Evolutionary conservation across 2,113 vertebrate genomes (phyloP).

Genomic region (Xenopus borealis): DNA sequence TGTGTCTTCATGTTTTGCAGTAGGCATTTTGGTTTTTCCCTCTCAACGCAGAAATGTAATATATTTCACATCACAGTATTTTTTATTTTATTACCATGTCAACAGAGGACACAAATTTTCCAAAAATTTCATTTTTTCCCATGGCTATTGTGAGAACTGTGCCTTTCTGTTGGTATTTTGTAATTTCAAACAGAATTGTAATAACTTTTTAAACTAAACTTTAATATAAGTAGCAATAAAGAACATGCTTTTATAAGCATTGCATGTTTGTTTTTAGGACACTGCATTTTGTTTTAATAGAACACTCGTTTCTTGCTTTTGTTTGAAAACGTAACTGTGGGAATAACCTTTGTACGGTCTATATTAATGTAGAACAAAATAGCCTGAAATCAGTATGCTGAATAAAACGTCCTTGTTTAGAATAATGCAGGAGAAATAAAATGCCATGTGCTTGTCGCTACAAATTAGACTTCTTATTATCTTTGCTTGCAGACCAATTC

Average conservation of each 20-base stretch:
- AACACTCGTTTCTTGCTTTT: not conserved
- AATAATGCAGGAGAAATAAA: conserved; percentile 3
- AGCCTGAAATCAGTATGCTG: not conserved
- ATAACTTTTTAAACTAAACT: not conserved
- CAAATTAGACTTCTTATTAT: conserved; percentile 4
- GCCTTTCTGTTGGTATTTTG: not conserved
- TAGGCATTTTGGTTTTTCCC: no score
- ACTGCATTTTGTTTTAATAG: not conserved
- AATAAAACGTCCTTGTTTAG: not conserved
- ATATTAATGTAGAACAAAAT: conserved; percentile 10
- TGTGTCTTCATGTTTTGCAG: no score
- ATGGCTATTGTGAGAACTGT: no score
- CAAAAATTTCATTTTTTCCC: no score
- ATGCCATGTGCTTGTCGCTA: not conserved
- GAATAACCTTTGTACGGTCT: not conserved
- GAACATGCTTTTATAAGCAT: not conserved
- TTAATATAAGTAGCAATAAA: not conserved
- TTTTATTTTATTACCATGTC: no score
- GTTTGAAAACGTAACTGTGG: not conserved
- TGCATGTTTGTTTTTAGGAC: not conserved
- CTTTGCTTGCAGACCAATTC: not conserved
- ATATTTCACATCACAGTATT: no score
- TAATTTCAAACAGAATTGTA: not conserved
- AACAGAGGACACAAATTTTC: no score
- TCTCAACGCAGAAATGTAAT: no score